Base-by-base conservation (phyloP, 2,888 invertebrate genomes). In the Hesperia comma region DNA sequence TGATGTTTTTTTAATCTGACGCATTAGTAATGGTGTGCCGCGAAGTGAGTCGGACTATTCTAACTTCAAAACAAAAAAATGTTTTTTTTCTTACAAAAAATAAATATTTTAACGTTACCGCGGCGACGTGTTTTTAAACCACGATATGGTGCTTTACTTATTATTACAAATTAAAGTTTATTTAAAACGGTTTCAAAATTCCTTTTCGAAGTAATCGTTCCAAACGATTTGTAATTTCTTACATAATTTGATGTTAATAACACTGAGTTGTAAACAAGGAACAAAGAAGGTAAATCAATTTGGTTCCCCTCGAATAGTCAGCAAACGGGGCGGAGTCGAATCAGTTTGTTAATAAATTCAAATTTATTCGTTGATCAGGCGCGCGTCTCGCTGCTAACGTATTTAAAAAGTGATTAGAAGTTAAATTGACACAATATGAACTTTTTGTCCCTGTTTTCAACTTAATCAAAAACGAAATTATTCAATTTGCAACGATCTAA, bases 341-440 rank as follows among this genome's bases (percentile, higher is more conserved):
- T 88, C 89, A 84, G 82, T 85, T 85, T 78, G 84, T 84, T 91
- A 91, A 92, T 89, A 86, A 82, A 92, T 92, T 91, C 90, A 92
- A 92, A 92, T 92, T 90, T 92, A 92, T 92, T 92, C 92, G 87
- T 83, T 84, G 90, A 91, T 91, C 89, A 83, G 84, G 79, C 83
- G 82, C 83, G 79, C 82, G 82, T 85, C 85, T 85, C 83, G 78
- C 77, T 81, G 77, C 88, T 92, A 92, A 92, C 89, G 89, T 80
- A 86, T 91, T 92, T 92, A 91, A 91, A 92, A 92, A 92, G 90
- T 90, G 90, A 91, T 92, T 92, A 92, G 87, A 91, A 90, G 85
- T 92, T 87, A 87, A 88, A 92, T 92, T 92, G 92, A 90, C 91
- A 92, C 91, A 92, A 90, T 91, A 91, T 86, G 90, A 90, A 91